Evolutionary conservation across 2,113 vertebrate genomes (phyloP).

Genomic region (Manacus vitellinus): DNA sequence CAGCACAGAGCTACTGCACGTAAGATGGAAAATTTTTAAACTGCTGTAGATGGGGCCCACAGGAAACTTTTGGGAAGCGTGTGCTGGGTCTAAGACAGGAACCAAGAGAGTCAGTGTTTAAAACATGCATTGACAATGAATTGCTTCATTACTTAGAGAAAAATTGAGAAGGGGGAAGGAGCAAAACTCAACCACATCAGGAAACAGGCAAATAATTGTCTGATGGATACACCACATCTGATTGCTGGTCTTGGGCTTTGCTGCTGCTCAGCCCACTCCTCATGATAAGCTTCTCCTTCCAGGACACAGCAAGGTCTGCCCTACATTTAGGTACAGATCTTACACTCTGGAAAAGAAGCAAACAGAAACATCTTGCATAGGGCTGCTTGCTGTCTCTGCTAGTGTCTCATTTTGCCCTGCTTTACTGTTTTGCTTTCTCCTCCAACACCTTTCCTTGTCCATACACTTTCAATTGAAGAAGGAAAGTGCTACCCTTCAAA

Average conservation of each 20-base stretch:
- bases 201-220: conserved; percentile 22
- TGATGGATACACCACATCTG: background rate
- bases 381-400: background rate
- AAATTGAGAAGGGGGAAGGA: background rate
- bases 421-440: background rate
- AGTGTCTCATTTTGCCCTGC: background rate
- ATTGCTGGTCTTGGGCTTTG: background rate
- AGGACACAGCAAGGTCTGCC: background rate
- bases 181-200: background rate
- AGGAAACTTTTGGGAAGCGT: conserved; percentile 31
- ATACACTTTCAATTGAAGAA: background rate
- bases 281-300: background rate
- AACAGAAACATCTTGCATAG: background rate
- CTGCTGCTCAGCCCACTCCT: background rate
- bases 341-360: background rate
- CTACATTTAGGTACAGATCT: background rate
- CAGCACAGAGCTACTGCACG: background rate
- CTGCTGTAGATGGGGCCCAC: conserved; percentile 9
- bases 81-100: conserved; percentile 21
- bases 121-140: conserved; percentile 28
- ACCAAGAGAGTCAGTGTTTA: conserved; percentile 25
- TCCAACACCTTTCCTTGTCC: background rate
- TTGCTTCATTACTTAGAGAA: conserved; percentile 35
- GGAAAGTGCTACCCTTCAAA: background rate
- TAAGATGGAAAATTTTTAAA: background rate